Percentiles rank a stretch among this genome's conserved stretches.
Evolutionary conservation across 2,888 invertebrate genomes (phyloP).

Genomic region (Argynnis bischoffii): DNA sequence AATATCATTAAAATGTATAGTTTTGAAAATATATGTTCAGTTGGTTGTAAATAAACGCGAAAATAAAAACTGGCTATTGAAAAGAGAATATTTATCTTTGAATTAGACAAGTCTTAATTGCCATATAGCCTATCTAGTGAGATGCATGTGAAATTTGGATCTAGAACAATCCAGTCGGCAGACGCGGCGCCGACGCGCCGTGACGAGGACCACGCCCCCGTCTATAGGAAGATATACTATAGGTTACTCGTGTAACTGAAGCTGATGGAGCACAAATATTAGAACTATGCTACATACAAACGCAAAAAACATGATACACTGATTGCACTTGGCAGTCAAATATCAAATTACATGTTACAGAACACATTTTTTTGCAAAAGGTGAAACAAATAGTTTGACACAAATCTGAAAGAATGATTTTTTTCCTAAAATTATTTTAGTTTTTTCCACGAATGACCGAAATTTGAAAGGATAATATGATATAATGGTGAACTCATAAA

Average conservation of each 20-base stretch:
- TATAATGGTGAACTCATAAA: neutral
- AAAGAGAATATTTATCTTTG: neutral
- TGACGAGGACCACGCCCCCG: slow-evolving; percentile 74
- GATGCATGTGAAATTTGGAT: slow-evolving; percentile 40
- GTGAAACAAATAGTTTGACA: too few species aligned
- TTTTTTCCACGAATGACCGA: neutral
- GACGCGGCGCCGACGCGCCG: slow-evolving; percentile 72
- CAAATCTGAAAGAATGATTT: too few species aligned
- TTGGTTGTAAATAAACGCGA: too few species aligned
- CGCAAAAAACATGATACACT: neutral
- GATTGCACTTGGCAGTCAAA: neutral
- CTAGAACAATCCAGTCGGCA: slow-evolving; percentile 60
- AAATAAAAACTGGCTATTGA: neutral
- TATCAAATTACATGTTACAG: slow-evolving; percentile 13
- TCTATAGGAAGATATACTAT: slow-evolving; percentile 35
- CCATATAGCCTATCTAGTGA: slow-evolving; percentile 30
- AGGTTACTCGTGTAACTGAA: slow-evolving; percentile 29
- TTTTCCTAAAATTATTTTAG: neutral
- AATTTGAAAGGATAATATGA: neutral
- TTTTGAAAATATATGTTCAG: too few species aligned
- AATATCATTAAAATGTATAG: too few species aligned
- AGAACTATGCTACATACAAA: slow-evolving; percentile 10
- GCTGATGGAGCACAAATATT: slow-evolving; percentile 30
- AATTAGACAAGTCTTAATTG: neutral
- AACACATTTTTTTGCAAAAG: too few species aligned